Conservation (phyloP, 2,797 vertebrate genomes). For the Heterohyrax brucei region DNA sequence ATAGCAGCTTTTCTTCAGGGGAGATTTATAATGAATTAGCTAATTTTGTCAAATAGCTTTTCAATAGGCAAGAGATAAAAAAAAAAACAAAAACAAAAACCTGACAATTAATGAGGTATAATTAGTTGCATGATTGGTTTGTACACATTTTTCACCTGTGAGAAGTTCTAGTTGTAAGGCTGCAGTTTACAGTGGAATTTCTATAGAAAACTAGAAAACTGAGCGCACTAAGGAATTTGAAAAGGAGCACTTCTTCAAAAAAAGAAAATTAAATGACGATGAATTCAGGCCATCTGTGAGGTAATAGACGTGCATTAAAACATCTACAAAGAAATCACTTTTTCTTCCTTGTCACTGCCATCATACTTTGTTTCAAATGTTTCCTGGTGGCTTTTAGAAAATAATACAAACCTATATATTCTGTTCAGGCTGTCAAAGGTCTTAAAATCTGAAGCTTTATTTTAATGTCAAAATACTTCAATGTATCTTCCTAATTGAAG, state of each 20-base stretch:
- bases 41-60: slow-evolving; percentile 6
- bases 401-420: not conserved
- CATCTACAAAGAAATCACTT: not conserved
- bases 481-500: slow-evolving; percentile 33
- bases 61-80: not conserved
- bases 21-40: not conserved
- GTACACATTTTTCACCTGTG: not conserved
- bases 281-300: not conserved
- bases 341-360: not conserved
- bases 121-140: not conserved
- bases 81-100: not conserved
- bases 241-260: not conserved
- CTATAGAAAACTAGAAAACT: slow-evolving; percentile 13
- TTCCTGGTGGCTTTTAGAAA: slow-evolving; percentile 55
- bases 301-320: not conserved
- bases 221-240: not conserved
- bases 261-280: slow-evolving; percentile 18
- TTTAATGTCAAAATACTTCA: slow-evolving; percentile 1
- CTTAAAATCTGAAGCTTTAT: slow-evolving; percentile 7
- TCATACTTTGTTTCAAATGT: slow-evolving; percentile 13
- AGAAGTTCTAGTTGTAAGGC: slow-evolving; percentile 12
- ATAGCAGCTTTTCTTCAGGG: too few species aligned
- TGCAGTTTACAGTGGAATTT: slow-evolving; percentile 9
- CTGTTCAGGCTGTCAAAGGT: not conserved
- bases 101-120: not conserved